phyloP scores from a whole-genome alignment of 1,140 invertebrate species.

The Lordiphosa stackelbergi region DNA sequence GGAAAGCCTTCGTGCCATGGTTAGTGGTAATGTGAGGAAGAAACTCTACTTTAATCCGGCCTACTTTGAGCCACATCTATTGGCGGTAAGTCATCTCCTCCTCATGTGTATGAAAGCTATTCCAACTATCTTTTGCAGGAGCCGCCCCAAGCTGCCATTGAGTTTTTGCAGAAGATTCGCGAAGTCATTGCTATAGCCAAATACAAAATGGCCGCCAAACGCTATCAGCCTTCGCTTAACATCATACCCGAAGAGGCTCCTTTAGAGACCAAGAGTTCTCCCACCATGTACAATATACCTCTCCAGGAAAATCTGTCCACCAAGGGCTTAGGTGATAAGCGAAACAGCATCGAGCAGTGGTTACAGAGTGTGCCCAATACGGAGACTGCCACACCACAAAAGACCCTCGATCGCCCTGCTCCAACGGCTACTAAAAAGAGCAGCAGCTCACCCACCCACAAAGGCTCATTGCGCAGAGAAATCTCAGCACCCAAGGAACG shows the following conservation, averaged over 20 bases:
- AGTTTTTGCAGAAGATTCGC: constrained; percentile 90
- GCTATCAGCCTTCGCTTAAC: constrained; percentile 86
- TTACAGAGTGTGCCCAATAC: constrained; percentile 84
- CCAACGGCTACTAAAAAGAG: constrained; percentile 22
- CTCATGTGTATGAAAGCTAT: neutral
- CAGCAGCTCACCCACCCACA: constrained; percentile 24
- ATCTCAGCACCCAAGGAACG: constrained; percentile 63
- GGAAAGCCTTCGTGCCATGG: constrained; percentile 81
- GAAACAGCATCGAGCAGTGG: constrained; percentile 86
- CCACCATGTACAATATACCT: constrained; percentile 53
- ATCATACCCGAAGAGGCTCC: constrained; percentile 88
- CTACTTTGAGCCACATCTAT: constrained; percentile 90
- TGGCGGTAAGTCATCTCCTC: constrained; percentile 81
- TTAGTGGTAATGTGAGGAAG: constrained; percentile 82
- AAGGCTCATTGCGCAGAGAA: constrained; percentile 35
- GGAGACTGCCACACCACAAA: constrained; percentile 24
- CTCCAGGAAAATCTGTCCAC: constrained; percentile 61
- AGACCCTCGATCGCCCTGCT: constrained; percentile 11
- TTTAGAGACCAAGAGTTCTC: constrained; percentile 52
- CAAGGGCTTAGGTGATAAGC: constrained; percentile 81
- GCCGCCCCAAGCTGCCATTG: constrained; percentile 89
- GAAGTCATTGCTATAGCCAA: constrained; percentile 92
- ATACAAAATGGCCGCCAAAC: constrained; percentile 89
- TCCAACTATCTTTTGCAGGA: constrained; percentile 79
- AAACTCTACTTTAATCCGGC: constrained; percentile 93